These are phyloP conservation scores for Amorpha juglandis DNA, from an alignment of 2,888 invertebrate genomes.

Conservation along the genomic window DNA sequence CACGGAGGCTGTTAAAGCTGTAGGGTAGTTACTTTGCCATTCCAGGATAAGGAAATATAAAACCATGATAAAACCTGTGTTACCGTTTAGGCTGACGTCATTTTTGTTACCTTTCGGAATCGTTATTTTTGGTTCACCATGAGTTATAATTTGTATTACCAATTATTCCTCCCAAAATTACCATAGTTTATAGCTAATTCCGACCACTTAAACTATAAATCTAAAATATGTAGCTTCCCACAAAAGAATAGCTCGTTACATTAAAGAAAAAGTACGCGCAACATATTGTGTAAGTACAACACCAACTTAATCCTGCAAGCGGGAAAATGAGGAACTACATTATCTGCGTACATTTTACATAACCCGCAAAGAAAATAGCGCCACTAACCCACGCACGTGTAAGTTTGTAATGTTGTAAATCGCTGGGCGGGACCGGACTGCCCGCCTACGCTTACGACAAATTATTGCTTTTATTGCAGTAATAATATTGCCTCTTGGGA, in stretches of 20 bases:
- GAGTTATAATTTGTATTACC: not conserved
- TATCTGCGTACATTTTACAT: not conserved
- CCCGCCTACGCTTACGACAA: conserved; percentile 46
- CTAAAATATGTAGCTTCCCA: not conserved
- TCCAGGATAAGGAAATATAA: no score
- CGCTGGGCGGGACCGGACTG: conserved; percentile 48
- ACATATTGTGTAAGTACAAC: not conserved
- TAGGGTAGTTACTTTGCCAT: no score
- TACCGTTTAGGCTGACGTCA: no score
- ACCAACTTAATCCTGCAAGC: not conserved
- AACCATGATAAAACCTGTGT: no score
- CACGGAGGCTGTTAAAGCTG: no score
- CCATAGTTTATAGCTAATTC: not conserved
- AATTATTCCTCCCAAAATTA: not conserved
- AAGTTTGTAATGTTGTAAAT: conserved; percentile 44
- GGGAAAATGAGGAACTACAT: not conserved
- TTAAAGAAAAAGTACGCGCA: conserved; percentile 7
- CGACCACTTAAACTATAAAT: not conserved
- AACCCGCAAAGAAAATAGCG: conserved; percentile 3
- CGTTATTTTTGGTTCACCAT: no score
- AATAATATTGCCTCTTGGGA: conserved; percentile 54
- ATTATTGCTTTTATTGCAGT: conserved; percentile 70
- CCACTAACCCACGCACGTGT: not conserved
- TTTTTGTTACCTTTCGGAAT: no score
- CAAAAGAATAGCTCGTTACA: not conserved